These are phyloP conservation scores for Polyommatus icarus DNA, from an alignment of 2,888 invertebrate species.

Conservation along the genomic window DNA sequence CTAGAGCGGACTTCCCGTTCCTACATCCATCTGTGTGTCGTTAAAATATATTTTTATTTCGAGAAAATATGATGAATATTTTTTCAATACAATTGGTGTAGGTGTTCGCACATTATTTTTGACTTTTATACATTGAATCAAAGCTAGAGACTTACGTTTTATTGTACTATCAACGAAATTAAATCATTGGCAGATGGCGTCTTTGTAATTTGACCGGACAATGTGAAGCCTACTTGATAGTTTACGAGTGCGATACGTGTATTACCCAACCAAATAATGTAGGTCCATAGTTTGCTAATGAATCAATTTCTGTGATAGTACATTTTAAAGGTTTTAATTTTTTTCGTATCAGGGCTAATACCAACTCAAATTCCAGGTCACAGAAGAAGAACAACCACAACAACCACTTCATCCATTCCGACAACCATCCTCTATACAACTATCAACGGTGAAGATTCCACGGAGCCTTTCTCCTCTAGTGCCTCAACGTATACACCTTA, in stretches of 20 bases:
- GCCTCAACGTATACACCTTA: conserved; percentile 53
- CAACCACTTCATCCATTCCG: conserved; percentile 53
- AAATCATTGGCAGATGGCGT: too few relatives aligned
- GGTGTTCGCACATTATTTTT: background rate
- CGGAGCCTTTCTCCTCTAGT: conserved; percentile 56
- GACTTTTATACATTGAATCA: background rate
- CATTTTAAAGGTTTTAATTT: background rate
- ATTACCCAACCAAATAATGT: too few relatives aligned
- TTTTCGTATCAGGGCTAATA: background rate
- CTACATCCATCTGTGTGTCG: conserved; percentile 17
- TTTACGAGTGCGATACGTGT: too few relatives aligned
- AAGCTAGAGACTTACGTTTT: background rate
- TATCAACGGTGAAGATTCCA: conserved; percentile 52
- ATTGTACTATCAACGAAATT: too few relatives aligned
- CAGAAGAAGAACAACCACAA: conserved; percentile 70
- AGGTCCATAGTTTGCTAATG: too few relatives aligned
- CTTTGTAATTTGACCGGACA: too few relatives aligned
- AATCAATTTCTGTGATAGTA: too few relatives aligned
- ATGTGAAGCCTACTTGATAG: too few relatives aligned
- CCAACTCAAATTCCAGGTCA: conserved; percentile 55
- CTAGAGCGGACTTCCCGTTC: conserved; percentile 17
- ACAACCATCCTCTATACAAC: conserved; percentile 56
- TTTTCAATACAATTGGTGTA: background rate
- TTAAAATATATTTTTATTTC: conserved; percentile 27
- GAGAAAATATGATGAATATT: background rate